phyloP scores from a whole-genome alignment of 2,888 invertebrate genomes.

The Cephus spinipes region DNA sequence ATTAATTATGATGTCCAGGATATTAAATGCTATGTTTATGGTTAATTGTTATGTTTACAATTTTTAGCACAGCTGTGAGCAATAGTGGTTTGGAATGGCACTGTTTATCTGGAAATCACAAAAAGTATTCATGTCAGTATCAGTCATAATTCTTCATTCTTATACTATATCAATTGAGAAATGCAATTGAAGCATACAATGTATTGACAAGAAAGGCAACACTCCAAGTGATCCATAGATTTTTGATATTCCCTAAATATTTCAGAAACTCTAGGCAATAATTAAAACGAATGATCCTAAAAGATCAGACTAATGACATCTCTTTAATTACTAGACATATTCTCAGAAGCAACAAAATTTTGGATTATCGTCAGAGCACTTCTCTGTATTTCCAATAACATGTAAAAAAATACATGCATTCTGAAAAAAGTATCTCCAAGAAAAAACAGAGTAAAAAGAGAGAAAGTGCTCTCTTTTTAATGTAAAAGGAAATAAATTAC shows the following conservation, averaged over 20 bases:
- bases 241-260: neutral
- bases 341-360: neutral
- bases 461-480: neutral
- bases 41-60: constrained; percentile 35
- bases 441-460: neutral
- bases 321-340: neutral
- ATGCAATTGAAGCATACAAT: neutral
- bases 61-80: constrained; percentile 54
- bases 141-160: neutral
- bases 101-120: constrained; percentile 49
- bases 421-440: neutral
- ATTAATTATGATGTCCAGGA: constrained; percentile 28
- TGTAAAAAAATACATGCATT: neutral
- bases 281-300: no score
- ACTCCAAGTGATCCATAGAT: neutral
- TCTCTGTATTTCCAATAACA: neutral
- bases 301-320: neutral
- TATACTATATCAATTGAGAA: neutral
- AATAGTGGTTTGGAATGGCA: constrained; percentile 57
- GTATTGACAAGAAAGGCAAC: neutral
- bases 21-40: constrained; percentile 37
- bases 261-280: no score
- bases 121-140: neutral
- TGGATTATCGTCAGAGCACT: neutral
- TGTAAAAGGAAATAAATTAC: neutral